phyloP scores from a whole-genome alignment of 2,797 vertebrate species.

The Sebastes wilsoni region DNA sequence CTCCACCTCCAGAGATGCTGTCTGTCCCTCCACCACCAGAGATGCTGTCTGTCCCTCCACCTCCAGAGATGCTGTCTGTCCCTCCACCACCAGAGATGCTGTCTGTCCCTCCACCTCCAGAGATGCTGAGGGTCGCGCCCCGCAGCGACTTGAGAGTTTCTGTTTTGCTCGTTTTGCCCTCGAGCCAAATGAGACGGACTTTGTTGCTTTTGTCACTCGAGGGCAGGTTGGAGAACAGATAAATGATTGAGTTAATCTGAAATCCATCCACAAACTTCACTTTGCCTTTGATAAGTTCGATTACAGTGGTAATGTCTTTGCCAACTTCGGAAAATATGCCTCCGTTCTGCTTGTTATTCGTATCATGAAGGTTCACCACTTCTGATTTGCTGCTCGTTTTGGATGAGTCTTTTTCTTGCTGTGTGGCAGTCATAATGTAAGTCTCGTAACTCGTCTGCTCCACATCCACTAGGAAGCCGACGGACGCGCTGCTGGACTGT shows the following conservation, averaged over 20 bases:
- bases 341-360: fast-evolving
- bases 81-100: no score
- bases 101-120: neutral
- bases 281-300: fast-evolving
- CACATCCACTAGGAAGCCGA: constrained; percentile 57
- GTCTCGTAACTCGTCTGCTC: fast-evolving
- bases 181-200: constrained; percentile 62
- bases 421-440: constrained; percentile 63
- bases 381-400: fast-evolving
- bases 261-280: constrained; percentile 77
- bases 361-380: constrained; percentile 29
- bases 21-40: no score
- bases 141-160: constrained; percentile 1
- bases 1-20: no score
- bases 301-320: fast-evolving
- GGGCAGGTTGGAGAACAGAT: constrained; percentile 66
- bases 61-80: no score
- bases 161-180: fast-evolving
- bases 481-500: constrained; percentile 4
- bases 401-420: fast-evolving
- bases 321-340: constrained; percentile 35
- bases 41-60: no score
- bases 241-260: constrained; percentile 47
- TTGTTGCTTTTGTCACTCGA: fast-evolving
- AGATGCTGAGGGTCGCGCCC: constrained; percentile 36